phyloP scores from a whole-genome alignment of 2,113 vertebrate species.

The Isichthys henryi region DNA sequence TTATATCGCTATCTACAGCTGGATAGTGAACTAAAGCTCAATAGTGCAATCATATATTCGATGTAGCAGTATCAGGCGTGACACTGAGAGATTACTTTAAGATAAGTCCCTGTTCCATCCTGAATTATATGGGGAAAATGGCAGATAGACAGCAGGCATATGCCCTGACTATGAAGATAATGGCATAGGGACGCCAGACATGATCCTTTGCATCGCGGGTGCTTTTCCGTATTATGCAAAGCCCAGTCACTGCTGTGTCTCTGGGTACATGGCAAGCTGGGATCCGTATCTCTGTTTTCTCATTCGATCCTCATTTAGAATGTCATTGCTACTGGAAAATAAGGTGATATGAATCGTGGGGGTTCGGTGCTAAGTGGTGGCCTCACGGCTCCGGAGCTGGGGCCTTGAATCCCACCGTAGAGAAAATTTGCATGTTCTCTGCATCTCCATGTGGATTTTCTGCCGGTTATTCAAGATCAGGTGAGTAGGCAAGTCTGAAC shows the following conservation, averaged over 20 bases:
- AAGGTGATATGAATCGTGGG: neutral
- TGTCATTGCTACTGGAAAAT: neutral
- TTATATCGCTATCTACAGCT: neutral
- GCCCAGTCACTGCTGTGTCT: neutral
- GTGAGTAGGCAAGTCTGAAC: neutral
- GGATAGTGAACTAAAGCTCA: neutral
- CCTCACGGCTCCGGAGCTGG: neutral
- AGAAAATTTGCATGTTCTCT: neutral
- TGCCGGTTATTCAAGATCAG: neutral
- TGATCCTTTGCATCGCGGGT: neutral
- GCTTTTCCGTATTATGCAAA: neutral
- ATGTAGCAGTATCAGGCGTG: neutral
- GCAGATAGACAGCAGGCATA: neutral
- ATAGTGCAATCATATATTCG: neutral
- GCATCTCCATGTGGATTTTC: neutral
- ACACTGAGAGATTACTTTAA: neutral
- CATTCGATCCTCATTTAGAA: neutral
- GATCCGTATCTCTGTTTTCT: neutral
- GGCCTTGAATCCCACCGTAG: neutral
- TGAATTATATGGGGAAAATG: neutral
- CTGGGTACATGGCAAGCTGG: neutral
- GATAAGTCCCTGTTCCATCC: neutral
- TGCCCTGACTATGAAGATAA: neutral
- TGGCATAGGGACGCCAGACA: neutral
- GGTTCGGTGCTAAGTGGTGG: neutral